Evolutionary conservation across 2,888 invertebrate genomes (phyloP), one percentile per base, ranked within the genome.

Genomic region (Lysandra coridon): DNA sequence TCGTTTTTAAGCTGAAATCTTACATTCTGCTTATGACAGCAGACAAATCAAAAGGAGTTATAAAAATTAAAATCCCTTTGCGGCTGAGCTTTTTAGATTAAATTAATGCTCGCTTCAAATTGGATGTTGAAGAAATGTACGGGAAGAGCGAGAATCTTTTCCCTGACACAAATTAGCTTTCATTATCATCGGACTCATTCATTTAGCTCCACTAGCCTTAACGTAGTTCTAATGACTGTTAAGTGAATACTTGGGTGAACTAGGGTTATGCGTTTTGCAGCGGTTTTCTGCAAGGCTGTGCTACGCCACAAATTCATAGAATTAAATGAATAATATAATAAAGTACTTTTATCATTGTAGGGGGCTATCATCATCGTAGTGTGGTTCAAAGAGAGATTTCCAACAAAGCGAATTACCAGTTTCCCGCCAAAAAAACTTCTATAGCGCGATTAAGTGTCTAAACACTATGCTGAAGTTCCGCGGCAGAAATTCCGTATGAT

Each of bases 21-120:
- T 75, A 75, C 75, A 75, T 75, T 75, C 75, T 75, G 75, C 75
- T 75, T 75, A 75, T 49, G 75, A 75, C 75, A 75, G 75, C 75
- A 49, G 75, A 75, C 44, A 75, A 75, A 75, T 75, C 75, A 75
- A 75, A 75, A 75, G 75, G 75, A 75, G 74, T 74, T 74, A 44
- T 74, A 74, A 74, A 74, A 74, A 75, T 75, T 75, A 49, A 75
- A 75, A 53, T 75, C 75, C 75, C 75, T 30, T 75, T 75, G 75
- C 75, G 49, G 75, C 12, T 30, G 49, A 53, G 75, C 75, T 23
- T 75, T 75, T 30, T 75, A 30, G 30, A 75, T 75, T 23, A 53
- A 75, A 75, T 44, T 23, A 75, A 75, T 75, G 40, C n/a, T 75
- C 75, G 53, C 37, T 75, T 75, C 30, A 53, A 75, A 75, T 75